Base-by-base conservation (phyloP, 2,888 invertebrate species). In the Pseudoips prasinana region DNA sequence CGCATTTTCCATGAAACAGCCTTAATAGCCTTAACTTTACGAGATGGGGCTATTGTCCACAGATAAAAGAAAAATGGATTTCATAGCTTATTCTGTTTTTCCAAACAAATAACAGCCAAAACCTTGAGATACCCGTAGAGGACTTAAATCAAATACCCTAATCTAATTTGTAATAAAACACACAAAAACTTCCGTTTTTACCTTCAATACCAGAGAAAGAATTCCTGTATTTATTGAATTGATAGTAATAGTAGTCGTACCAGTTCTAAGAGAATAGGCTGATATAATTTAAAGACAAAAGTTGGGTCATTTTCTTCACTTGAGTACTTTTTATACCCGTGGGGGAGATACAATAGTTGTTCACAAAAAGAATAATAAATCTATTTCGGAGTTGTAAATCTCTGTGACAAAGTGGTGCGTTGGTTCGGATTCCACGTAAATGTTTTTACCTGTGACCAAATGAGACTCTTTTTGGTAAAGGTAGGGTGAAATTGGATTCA, bases 401-500 rank as follows among this genome's bases (percentile, higher is more conserved):
- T 58, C 46, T 52, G 61, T 59, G 66, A 56, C 59, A 60, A 64
- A 68, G 49, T 60, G 51, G 48, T 45, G 53, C 50, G 48, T 42
- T 53, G 61, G 62, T 60, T 60, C 62, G 62, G 64, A 61, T 68
- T 67, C 61, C 51, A 57, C 61, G 61, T 61, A 66, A 69, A 69
- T 67, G 64, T 68, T 66, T 64, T 66, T 74, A 69, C 73, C 73
- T 64, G 61, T 50, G 63, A 54, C 58, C 62, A 65, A 72, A 72
- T 65, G 60, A 64, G 62, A 53, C 61, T 55, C 57, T 47, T 56
- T 50, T 50, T 29, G 63, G 61, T 64, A 68, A 67, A 64, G 67
- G 55, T 50, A 52, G 56, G 56, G 46, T 49, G 52, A 68, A 75
- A 80, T 79, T 80, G 73, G 68, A 77, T 77, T 79, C 77, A 77